Conservation (phyloP, 2,888 invertebrate genomes). For the Balanococcus diminutus region DNA sequence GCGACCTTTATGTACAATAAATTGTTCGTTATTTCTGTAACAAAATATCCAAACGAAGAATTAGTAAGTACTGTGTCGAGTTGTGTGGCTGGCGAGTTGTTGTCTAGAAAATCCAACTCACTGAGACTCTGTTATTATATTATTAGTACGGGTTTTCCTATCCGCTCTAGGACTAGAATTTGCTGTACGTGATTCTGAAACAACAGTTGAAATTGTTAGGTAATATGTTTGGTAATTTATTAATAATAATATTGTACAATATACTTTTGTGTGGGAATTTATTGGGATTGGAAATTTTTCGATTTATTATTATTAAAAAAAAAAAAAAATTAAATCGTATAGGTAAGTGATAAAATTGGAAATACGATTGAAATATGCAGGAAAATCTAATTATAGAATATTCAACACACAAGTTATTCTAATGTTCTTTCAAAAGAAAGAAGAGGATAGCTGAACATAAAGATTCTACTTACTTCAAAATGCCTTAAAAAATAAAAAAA, state of each 20-base stretch:
- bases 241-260: no score
- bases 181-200: constrained; percentile 45
- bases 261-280: no score
- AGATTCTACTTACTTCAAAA: neutral
- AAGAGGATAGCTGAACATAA: neutral
- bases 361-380: no score
- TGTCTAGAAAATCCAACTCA: neutral
- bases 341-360: neutral
- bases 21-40: constrained; percentile 66
- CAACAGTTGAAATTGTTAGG: neutral
- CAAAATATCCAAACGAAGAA: neutral
- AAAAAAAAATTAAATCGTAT: neutral
- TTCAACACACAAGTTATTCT: no score
- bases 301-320: no score
- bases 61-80: neutral
- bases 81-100: neutral
- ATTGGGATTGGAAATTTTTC: no score
- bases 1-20: constrained; percentile 79
- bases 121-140: constrained; percentile 46
- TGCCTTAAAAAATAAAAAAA: neutral
- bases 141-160: constrained; percentile 46
- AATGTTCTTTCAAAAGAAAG: no score
- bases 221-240: no score
- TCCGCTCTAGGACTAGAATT: constrained; percentile 52
- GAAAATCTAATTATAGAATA: no score